These are phyloP conservation scores for Eonycteris spelaea DNA, from an alignment of 2,113 vertebrate species.

Conservation along the genomic window DNA sequence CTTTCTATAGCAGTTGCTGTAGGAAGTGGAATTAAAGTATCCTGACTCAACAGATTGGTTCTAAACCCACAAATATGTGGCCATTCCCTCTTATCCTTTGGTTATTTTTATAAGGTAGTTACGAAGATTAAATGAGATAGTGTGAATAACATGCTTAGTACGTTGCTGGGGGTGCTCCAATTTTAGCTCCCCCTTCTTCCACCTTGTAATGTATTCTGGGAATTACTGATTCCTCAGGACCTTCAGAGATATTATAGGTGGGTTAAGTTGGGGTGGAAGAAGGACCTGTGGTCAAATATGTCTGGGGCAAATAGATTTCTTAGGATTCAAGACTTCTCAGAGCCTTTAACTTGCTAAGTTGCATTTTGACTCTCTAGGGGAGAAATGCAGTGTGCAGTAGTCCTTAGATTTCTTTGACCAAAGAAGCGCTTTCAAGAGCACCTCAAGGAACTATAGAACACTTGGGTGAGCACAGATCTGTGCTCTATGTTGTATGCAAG, in stretches of 20 bases:
- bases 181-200: not conserved
- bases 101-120: not conserved
- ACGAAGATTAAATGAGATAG: not conserved
- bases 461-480: not conserved
- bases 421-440: not conserved
- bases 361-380: not conserved
- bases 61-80: no score
- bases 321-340: not conserved
- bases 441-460: not conserved
- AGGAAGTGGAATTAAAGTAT: not conserved
- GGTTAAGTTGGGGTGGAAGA: not conserved
- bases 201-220: not conserved
- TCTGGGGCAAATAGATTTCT: not conserved
- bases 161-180: not conserved
- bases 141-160: not conserved
- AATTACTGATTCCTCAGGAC: not conserved
- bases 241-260: not conserved
- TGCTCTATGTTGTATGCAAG: not conserved
- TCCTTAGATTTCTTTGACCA: not conserved
- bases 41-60: not conserved
- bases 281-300: not conserved
- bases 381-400: not conserved
- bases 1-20: not conserved
- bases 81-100: not conserved
- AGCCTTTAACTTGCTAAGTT: not conserved